Conservation (phyloP, 2,113 vertebrate species). For the Gavia stellata region DNA sequence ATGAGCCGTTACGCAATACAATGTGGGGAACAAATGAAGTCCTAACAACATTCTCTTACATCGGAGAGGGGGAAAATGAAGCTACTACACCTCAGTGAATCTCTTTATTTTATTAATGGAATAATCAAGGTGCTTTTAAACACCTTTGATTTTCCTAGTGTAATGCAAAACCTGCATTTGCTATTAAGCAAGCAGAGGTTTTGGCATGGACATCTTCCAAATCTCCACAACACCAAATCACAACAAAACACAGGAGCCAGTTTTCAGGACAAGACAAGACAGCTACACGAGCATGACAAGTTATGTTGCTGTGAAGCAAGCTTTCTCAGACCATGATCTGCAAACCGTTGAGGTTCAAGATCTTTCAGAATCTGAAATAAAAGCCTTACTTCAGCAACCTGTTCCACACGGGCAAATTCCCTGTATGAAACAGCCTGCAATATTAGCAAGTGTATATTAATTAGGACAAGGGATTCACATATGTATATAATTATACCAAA, state of each 20-base stretch:
- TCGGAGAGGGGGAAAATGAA: neutral
- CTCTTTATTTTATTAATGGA: neutral
- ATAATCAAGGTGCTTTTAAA: neutral
- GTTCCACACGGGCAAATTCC: neutral
- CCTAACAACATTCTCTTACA: neutral
- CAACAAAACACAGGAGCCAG: neutral
- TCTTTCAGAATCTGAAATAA: neutral
- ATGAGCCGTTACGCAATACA: neutral
- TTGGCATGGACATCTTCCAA: neutral
- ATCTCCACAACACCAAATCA: neutral
- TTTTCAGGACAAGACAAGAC: neutral
- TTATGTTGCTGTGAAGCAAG: neutral
- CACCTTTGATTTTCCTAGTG: neutral
- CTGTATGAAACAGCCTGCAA: neutral
- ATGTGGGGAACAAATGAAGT: neutral
- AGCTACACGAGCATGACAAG: accelerated
- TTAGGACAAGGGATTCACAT: neutral
- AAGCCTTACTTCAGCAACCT: neutral
- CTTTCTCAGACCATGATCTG: neutral
- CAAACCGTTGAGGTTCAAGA: accelerated
- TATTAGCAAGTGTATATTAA: neutral
- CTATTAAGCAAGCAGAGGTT: neutral
- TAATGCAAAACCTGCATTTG: neutral
- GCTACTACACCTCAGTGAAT: neutral
- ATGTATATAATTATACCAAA: neutral